Conservation (phyloP, 2,113 vertebrate genomes). For the Polypterus senegalus region DNA sequence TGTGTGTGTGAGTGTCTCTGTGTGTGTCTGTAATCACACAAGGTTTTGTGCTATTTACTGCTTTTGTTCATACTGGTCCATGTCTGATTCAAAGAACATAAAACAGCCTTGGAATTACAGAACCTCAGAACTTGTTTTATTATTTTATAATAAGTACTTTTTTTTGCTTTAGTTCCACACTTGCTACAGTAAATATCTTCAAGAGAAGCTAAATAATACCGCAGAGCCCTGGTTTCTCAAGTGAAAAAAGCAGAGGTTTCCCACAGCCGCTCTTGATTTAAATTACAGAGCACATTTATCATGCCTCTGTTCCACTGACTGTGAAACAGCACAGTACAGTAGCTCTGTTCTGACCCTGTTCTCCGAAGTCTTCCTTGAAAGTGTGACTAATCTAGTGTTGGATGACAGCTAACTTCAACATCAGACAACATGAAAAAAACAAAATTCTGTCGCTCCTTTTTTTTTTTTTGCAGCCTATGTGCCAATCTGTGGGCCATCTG, state of each 20-base stretch:
- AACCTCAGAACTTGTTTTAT: too few species aligned
- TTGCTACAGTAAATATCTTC: too few species aligned
- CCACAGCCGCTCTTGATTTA: conserved; percentile 69
- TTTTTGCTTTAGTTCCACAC: too few species aligned
- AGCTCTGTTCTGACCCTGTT: conserved; percentile 68
- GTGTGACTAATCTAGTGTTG: conserved; percentile 67
- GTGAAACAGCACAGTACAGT: conserved; percentile 75
- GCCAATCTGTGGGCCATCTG: conserved; percentile 64
- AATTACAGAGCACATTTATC: conserved; percentile 74
- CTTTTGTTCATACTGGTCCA: too few species aligned
- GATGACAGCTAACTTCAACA: conserved; percentile 73
- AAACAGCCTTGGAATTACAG: too few species aligned
- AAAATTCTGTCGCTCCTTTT: conserved; percentile 62
- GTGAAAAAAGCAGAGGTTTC: conserved; percentile 60
- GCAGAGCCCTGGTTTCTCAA: conserved; percentile 58
- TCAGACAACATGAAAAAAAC: conserved; percentile 77
- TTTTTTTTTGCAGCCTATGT: conserved; percentile 61
- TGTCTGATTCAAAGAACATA: too few species aligned
- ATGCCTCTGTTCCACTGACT: conserved; percentile 66
- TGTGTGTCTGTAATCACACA: too few species aligned
- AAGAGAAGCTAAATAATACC: conserved; percentile 7
- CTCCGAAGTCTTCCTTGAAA: conserved; percentile 69
- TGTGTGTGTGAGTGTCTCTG: too few species aligned
- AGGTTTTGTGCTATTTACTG: too few species aligned
- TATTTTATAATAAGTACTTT: too few species aligned